Evolutionary conservation across 2,888 invertebrate species (phyloP).

Genomic region (Agrochola lota): DNA sequence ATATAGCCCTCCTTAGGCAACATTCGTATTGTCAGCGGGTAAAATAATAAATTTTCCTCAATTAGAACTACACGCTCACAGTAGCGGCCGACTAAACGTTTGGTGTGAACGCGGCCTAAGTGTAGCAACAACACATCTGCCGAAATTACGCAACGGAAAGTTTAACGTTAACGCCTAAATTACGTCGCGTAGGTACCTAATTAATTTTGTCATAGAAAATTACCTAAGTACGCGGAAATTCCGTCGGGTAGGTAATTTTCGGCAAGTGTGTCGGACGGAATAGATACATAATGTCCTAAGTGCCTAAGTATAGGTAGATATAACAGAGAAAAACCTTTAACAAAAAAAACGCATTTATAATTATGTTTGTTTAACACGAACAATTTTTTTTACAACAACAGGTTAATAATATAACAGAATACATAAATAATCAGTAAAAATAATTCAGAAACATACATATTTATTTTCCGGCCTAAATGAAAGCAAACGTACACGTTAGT

Average conservation of each 20-base stretch:
- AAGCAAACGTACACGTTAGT: background rate
- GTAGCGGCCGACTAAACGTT: background rate
- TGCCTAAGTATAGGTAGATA: background rate
- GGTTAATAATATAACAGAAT: background rate
- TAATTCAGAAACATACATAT: background rate
- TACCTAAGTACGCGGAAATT: background rate
- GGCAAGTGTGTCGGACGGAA: background rate
- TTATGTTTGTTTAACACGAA: background rate
- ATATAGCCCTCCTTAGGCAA: too few species aligned
- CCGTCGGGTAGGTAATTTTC: background rate
- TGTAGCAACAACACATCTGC: background rate
- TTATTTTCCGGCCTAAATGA: background rate
- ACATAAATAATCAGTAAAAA: background rate
- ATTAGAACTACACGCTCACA: background rate
- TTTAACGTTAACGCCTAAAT: background rate
- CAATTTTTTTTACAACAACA: slow-evolving; percentile 4
- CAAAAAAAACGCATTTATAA: background rate
- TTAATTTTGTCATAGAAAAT: background rate
- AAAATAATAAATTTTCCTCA: too few species aligned
- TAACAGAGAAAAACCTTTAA: background rate
- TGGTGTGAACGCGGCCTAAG: background rate
- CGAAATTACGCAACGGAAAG: background rate
- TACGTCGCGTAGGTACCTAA: background rate
- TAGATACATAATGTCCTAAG: background rate
- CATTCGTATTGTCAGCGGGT: too few species aligned